phyloP scores from a whole-genome alignment of 2,113 vertebrate species.

The Colaptes auratus region DNA sequence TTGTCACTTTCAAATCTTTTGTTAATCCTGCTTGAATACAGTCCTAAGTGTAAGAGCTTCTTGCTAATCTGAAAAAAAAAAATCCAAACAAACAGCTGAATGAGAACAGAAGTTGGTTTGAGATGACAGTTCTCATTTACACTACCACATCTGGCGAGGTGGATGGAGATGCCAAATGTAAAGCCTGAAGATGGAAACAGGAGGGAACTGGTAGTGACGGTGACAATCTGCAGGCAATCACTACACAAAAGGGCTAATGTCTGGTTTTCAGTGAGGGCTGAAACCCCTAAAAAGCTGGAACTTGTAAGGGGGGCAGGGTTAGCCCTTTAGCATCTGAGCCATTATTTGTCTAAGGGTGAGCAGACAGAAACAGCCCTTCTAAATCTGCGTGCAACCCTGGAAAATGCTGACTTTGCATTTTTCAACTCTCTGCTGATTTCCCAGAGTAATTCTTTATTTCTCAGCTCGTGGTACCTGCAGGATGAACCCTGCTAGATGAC shows the following conservation, averaged over 20 bases:
- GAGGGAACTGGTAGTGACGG: background rate
- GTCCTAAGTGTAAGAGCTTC: background rate
- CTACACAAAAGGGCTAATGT: background rate
- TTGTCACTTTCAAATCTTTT: background rate
- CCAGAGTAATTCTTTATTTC: conserved; percentile 5
- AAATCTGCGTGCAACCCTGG: background rate
- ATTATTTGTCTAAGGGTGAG: conserved; percentile 5
- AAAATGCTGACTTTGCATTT: conserved; percentile 23
- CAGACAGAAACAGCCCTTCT: conserved; percentile 6
- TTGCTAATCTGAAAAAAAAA: background rate
- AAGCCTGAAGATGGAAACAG: background rate
- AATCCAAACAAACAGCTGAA: background rate
- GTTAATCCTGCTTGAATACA: background rate
- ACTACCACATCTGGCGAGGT: background rate
- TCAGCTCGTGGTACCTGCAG: background rate
- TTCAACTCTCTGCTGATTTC: conserved; percentile 24
- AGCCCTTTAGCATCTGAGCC: background rate
- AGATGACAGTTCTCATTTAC: background rate
- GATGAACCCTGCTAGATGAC: background rate
- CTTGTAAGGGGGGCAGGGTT: background rate
- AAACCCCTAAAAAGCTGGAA: background rate
- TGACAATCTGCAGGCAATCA: background rate
- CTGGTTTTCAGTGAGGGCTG: background rate
- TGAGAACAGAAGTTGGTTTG: background rate
- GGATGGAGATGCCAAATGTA: background rate